phyloP scores from a whole-genome alignment of 2,113 vertebrate genomes.

The Psilopsiagon aurifrons region DNA sequence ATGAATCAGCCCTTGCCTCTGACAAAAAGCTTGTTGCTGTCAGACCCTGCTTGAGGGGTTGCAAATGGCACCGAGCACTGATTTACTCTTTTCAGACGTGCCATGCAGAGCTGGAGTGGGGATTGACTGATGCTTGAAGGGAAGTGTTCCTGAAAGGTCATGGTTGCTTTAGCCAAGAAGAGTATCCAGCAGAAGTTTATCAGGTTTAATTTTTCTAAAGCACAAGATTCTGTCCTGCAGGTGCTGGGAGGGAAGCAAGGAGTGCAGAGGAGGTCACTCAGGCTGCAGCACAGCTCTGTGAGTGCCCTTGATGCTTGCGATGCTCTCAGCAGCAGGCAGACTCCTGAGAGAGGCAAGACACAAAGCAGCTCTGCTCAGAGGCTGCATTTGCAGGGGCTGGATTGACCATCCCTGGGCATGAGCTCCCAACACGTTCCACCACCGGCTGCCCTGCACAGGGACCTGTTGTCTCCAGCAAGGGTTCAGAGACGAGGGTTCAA shows the following conservation, averaged over 20 bases:
- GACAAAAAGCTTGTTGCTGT: background rate
- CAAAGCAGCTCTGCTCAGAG: background rate
- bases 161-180: background rate
- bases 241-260: background rate
- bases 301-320: background rate
- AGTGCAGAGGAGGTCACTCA: background rate
- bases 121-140: background rate
- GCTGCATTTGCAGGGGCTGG: background rate
- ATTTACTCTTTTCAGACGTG: background rate
- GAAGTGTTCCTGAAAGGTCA: background rate
- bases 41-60: background rate
- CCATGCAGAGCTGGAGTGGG: background rate
- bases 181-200: background rate
- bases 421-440: background rate
- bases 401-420: background rate
- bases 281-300: accelerated
- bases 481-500: background rate
- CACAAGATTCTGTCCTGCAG: background rate
- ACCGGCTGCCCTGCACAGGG: accelerated
- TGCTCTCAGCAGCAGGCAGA: background rate
- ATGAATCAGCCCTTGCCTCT: background rate
- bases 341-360: background rate
- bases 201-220: background rate
- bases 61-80: background rate
- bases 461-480: background rate